Base-by-base conservation (phyloP, 2,888 invertebrate genomes). In the Clepsis dumicolana region DNA sequence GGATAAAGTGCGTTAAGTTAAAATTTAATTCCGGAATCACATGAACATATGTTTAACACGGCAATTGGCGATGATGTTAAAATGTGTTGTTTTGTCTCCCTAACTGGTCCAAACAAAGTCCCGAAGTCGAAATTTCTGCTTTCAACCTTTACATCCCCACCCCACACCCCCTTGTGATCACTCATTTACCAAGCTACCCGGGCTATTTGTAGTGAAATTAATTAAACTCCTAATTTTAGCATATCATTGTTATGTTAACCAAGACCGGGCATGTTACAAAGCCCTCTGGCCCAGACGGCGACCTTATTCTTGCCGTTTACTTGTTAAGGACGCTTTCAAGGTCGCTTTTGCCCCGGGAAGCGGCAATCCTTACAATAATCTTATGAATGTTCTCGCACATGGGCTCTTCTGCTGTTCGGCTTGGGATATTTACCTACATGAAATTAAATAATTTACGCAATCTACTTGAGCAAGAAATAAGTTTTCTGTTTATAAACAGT, bases 351-450 rank as follows among this genome's bases (percentile, higher is more conserved):
- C 57, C 41, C 56, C 29, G 27, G 41, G 60, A 60, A 32, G 29
- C 27, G 29, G 41, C 41, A 59, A 57, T 59, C 63, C 67, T 50
- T 27, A 16, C 62, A 65, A 54, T 61, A 66, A 62, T 61, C 61
- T 62, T 62, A 56, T n/a, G 35, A 54, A 59, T 27, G 48, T 59
- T 59, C 38, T 48, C 29, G 50, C 38, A 67, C 38, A 50, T 52
- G 38, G n/a, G 52, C 27, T 56, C 44, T 29, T 57, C 29, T 21
- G 21, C 24, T 27, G 35, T 48, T 16, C 14, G 18, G 18, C 35
- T 27, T 8, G 29, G 38, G 32, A n/a, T n/a, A n/a, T n/a, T n/a
- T 16, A 38, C 38, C 50, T 57, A 32, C 50, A 24, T 44, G 25
- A 57, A 59, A 59, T 50, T 59, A 53, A 53, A 65, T 50, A 41